Percentiles rank a stretch among this genome's conserved stretches.
Conservation (phyloP, 2,888 invertebrate genomes). For the Eledone cirrhosa region DNA sequence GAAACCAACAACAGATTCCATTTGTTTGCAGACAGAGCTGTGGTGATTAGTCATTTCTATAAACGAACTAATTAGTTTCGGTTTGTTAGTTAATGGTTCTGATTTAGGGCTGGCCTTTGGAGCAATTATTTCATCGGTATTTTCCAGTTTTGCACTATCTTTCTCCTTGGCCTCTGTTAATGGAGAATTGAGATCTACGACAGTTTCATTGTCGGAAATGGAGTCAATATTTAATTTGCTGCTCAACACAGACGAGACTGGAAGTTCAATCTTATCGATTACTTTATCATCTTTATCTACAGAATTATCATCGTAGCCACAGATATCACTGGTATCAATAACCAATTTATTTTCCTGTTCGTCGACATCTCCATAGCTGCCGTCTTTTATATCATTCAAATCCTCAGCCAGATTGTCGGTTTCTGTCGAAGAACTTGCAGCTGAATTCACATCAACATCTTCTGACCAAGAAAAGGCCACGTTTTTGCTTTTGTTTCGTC, state of each 20-base stretch:
- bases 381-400: conserved; percentile 8
- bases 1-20: conserved; percentile 20
- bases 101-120: too few species aligned
- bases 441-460: neutral
- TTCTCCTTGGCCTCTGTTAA: too few species aligned
- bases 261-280: neutral
- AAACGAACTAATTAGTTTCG: too few species aligned
- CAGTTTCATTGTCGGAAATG: too few species aligned
- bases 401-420: neutral
- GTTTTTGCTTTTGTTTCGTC: conserved; percentile 22
- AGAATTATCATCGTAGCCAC: conserved; percentile 18
- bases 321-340: conserved; percentile 20
- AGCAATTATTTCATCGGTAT: too few species aligned
- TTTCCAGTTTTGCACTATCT: too few species aligned
- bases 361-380: neutral
- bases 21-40: neutral
- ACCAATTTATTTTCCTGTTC: conserved; percentile 26
- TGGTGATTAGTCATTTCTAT: conserved; percentile 3
- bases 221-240: too few species aligned
- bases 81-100: too few species aligned
- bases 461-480: conserved; percentile 17
- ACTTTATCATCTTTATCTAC: conserved; percentile 11
- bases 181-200: too few species aligned
- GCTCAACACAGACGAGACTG: too few species aligned
- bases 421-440: neutral